Percentiles rank a stretch among this genome's conserved stretches.
Evolutionary conservation across 2,113 vertebrate genomes (phyloP).

Genomic region (Dromaius novaehollandiae): DNA sequence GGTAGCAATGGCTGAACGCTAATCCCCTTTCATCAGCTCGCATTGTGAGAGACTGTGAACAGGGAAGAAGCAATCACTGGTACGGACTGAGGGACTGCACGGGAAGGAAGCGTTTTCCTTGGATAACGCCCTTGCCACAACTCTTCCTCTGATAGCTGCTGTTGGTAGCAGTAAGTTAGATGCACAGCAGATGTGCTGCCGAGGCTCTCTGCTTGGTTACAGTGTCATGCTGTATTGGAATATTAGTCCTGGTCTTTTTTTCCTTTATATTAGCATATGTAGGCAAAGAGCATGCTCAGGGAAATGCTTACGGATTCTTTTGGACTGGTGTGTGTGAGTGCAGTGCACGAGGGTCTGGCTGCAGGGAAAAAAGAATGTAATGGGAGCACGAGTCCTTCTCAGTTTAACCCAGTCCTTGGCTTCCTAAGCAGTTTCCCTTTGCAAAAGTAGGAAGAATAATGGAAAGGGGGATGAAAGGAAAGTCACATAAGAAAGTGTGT

Average conservation of each 20-base stretch:
- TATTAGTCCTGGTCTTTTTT: neutral
- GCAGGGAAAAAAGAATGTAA: neutral
- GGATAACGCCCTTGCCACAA: no score
- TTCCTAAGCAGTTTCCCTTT: neutral
- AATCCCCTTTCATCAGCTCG: no score
- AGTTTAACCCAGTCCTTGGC: neutral
- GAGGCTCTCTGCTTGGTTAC: no score
- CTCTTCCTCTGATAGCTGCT: no score
- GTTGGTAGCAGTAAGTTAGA: no score
- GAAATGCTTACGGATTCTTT: neutral
- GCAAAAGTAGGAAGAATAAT: neutral
- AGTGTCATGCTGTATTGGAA: no score
- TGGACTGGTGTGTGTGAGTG: neutral
- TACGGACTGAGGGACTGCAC: no score
- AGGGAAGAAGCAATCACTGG: no score
- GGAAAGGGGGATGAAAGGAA: neutral
- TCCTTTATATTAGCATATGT: neutral
- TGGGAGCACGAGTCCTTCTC: neutral
- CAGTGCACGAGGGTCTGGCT: neutral
- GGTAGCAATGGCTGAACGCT: no score
- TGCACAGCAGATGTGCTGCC: no score
- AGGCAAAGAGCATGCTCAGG: neutral
- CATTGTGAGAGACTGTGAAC: no score
- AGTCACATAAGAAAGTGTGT: fast-evolving
- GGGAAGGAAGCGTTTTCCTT: no score